Evolutionary conservation across 2,113 vertebrate species (phyloP).

Genomic region (Ascaphus truei): DNA sequence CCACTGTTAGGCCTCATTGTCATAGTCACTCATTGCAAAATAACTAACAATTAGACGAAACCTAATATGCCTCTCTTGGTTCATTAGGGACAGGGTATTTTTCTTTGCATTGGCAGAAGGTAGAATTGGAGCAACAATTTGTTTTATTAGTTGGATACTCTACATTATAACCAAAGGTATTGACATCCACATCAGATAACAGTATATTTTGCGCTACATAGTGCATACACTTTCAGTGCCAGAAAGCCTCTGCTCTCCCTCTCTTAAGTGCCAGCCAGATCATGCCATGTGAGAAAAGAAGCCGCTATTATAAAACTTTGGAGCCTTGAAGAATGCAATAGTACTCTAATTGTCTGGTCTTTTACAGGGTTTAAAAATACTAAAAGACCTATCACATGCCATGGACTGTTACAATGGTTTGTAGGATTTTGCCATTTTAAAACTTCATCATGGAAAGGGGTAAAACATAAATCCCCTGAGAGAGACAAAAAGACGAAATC

Average conservation of each 20-base stretch:
- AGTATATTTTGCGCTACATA: conserved; percentile 1
- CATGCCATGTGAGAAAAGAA: background rate
- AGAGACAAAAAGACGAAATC: too few relatives aligned
- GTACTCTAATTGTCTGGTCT: background rate
- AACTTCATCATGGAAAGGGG: too few relatives aligned
- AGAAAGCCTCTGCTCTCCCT: background rate
- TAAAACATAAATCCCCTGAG: too few relatives aligned
- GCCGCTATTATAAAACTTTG: background rate
- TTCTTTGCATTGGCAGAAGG: background rate
- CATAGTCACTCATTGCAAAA: too few relatives aligned
- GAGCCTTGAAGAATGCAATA: too few relatives aligned
- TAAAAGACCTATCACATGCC: background rate
- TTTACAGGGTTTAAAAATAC: background rate
- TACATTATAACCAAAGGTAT: conserved; percentile 9
- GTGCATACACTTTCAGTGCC: background rate
- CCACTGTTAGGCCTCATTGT: background rate
- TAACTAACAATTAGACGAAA: conserved; percentile 13
- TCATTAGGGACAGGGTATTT: conserved; percentile 4
- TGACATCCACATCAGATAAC: conserved; percentile 27
- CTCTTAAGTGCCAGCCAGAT: background rate
- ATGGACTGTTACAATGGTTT: background rate
- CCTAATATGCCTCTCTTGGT: conserved; percentile 1
- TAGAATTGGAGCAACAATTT: conserved; percentile 6
- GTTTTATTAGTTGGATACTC: conserved; percentile 4
- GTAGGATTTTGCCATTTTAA: too few relatives aligned